Evolutionary conservation across 2,113 vertebrate species (phyloP), one percentile per base, ranked within the genome.

Genomic region (Rhombomys opimus): DNA sequence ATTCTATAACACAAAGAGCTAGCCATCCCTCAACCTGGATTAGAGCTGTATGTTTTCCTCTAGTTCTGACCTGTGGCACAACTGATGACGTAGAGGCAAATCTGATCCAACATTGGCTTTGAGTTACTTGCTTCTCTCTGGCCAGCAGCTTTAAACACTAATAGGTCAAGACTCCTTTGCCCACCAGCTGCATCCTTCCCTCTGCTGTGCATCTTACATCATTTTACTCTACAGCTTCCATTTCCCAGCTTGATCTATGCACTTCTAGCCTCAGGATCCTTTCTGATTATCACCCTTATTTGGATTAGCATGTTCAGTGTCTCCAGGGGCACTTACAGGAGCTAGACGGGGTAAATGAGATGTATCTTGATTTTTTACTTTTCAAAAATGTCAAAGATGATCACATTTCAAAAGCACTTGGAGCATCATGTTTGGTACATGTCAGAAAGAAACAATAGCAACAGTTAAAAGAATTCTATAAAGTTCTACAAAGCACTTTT

Each of bases 161-260:
- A 90, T 12, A 1, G 68, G 30, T 11, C 4, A 15, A 46, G 0
- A 75, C 57, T 78, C 70, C 80, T 0, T 0, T 78, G 73, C n/a
- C 12, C 41, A 41, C 54, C 89, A 87, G 72, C 87, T 85, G 68
- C 2, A 9, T 87, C 95, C 90, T 95, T 61, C 65, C 35, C 65
- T 89, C 84, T 92, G 6, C 38, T 65, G 7, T 65, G 15, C 15
- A 46, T 61, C 89, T 52, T 77, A 50, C 46, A 72, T 89, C 91
- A 65, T 94, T 94, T 93, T 95, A 27, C 89, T 97, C 13, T 54
- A 76, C 84, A 70, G 68, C 95, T 84, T 97, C 92, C 84, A 94
- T 90, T 95, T 90, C 81, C 65, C 46, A 95, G 89, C 85, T 93
- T 95, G 85, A 76, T 95, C 94, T 95, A 95, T 97, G 97, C 88